Evolutionary conservation across 2,113 vertebrate genomes (phyloP).

Genomic region (Platanista minor): DNA sequence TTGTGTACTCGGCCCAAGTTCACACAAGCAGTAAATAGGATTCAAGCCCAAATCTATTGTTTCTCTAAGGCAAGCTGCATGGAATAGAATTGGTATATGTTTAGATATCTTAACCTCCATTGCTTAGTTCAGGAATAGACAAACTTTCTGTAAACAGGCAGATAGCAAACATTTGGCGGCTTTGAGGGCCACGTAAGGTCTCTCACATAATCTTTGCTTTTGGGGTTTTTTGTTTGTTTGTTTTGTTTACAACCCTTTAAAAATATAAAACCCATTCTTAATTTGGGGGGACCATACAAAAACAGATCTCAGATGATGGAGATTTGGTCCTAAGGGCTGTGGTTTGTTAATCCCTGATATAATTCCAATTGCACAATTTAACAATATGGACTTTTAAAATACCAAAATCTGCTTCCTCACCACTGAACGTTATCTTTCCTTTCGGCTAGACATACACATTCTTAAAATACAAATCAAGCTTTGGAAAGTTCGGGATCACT

Average conservation of each 20-base stretch:
- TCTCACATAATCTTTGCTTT: neutral
- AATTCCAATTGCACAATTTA: neutral
- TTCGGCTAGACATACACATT: neutral
- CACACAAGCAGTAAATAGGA: neutral
- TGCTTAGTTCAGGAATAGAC: neutral
- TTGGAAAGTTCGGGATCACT: constrained; percentile 60
- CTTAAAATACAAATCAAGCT: constrained; percentile 47
- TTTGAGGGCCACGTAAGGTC: neutral
- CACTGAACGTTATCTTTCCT: neutral
- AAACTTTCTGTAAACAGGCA: neutral
- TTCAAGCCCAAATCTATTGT: neutral
- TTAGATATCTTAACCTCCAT: neutral
- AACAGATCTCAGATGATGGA: neutral
- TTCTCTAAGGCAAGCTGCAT: neutral
- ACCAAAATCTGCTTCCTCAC: neutral
- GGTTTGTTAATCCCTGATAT: neutral
- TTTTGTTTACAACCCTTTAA: neutral
- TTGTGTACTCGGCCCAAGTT: neutral
- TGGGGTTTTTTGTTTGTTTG: neutral
- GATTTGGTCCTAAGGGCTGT: neutral
- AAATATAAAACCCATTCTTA: neutral
- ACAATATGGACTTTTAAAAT: constrained; percentile 43
- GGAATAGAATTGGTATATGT: neutral
- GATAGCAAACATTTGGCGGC: neutral
- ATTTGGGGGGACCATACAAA: neutral